A percentile compares a stretch with the other conserved stretches of the same genome.
These are phyloP conservation scores for Hydropsyche tenuis DNA, from an alignment of 1,140 invertebrate genomes.

Conservation along the genomic window DNA sequence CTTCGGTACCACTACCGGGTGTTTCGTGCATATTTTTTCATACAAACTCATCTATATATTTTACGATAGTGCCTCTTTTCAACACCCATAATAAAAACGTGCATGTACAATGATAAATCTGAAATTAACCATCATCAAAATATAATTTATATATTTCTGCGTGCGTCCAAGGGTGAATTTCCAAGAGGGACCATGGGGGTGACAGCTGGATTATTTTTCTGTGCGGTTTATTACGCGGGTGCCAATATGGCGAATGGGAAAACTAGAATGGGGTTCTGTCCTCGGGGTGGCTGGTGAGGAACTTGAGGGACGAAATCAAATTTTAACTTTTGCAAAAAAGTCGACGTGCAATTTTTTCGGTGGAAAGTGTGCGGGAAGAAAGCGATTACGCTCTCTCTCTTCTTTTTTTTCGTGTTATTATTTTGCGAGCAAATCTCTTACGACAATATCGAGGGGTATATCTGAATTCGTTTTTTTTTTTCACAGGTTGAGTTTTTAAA, in stretches of 20 bases:
- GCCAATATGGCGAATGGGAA: slow-evolving; percentile 32
- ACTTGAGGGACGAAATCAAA: slow-evolving; percentile 17
- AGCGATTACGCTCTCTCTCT: slow-evolving; percentile 2
- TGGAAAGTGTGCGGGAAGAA: neutral
- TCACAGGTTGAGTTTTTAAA: neutral
- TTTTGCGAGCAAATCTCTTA: neutral
- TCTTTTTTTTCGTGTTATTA: neutral
- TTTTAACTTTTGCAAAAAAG: slow-evolving; percentile 28
- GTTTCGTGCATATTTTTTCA: too few relatives aligned
- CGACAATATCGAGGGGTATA: neutral
- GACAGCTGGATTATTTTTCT: slow-evolving; percentile 42
- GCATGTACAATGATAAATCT: too few relatives aligned
- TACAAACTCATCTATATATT: too few relatives aligned
- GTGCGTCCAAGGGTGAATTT: too few relatives aligned
- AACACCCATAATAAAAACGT: too few relatives aligned
- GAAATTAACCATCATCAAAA: too few relatives aligned
- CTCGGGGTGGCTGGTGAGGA: too few relatives aligned
- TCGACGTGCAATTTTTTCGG: slow-evolving; percentile 12
- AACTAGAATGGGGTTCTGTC: neutral
- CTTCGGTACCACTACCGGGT: too few relatives aligned
- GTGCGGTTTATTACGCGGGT: slow-evolving; percentile 35
- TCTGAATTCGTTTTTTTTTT: neutral
- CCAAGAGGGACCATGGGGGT: slow-evolving; percentile 8
- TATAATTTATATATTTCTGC: too few relatives aligned
- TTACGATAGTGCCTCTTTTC: too few relatives aligned